Conservation (phyloP, 2,888 invertebrate genomes). For the Choreutis nemorana region DNA sequence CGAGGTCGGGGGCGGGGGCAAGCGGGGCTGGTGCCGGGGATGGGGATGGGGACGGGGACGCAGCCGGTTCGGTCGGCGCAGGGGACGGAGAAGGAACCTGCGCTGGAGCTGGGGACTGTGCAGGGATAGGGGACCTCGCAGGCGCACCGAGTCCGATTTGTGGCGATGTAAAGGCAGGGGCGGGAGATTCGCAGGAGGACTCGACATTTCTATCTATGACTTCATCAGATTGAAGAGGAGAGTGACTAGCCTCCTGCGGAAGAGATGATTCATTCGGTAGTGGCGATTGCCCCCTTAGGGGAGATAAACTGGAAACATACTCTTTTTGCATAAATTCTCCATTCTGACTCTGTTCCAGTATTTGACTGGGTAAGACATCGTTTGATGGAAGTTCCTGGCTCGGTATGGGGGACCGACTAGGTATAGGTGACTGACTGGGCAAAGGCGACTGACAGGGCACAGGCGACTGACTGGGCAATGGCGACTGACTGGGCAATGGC, state of each 20-base stretch:
- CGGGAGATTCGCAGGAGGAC: too few relatives aligned
- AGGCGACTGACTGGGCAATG: slow-evolving; percentile 13
- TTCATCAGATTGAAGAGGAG: too few relatives aligned
- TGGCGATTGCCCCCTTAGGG: too few relatives aligned
- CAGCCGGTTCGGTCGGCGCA: slow-evolving; percentile 8
- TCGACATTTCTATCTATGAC: too few relatives aligned
- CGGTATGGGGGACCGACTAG: slow-evolving; percentile 9
- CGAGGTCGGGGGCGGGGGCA: slow-evolving; percentile 41
- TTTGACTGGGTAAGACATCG: too few relatives aligned
- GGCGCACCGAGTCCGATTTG: too few relatives aligned
- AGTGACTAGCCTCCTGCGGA: too few relatives aligned
- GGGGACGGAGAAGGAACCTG: slow-evolving; percentile 8
- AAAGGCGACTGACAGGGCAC: slow-evolving; percentile 13
- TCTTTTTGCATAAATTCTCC: too few relatives aligned
- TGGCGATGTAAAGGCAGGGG: too few relatives aligned
- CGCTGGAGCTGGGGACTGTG: slow-evolving; percentile 9
- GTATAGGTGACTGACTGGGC: slow-evolving; percentile 18
- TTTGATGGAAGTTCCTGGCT: too few relatives aligned
- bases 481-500: slow-evolving; percentile 15
- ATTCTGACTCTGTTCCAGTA: too few relatives aligned
- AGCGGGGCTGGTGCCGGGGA: slow-evolving; percentile 16
- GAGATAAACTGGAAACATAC: too few relatives aligned
- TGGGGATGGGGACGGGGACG: slow-evolving; percentile 13
- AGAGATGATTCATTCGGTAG: slow-evolving; percentile 7
- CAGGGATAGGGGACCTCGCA: slow-evolving; percentile 9